A percentile compares a stretch with the other conserved stretches of the same genome.
phyloP scores from a whole-genome alignment of 2,888 invertebrate genomes.

The Agrochola lota region DNA sequence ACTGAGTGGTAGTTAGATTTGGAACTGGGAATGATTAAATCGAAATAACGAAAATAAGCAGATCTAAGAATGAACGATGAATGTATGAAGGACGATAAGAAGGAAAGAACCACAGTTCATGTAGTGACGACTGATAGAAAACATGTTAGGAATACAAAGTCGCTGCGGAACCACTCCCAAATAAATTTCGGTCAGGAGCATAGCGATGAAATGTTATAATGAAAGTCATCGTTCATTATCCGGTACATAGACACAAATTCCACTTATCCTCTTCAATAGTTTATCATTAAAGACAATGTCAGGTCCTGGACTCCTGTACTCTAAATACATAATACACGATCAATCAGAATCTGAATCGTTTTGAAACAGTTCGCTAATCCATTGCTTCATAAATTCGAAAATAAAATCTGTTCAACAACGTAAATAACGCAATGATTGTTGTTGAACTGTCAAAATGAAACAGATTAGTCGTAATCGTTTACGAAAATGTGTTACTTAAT shows the following conservation, averaged over 20 bases:
- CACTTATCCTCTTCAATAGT: background rate
- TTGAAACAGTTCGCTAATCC: no score
- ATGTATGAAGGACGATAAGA: background rate
- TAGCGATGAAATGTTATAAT: background rate
- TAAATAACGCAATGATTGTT: no score
- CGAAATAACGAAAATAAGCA: background rate
- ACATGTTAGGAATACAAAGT: no score
- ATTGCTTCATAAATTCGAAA: no score
- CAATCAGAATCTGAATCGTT: no score
- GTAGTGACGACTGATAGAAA: background rate
- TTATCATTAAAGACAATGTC: background rate
- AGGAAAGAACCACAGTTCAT: no score
- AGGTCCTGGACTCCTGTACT: background rate
- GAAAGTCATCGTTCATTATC: background rate
- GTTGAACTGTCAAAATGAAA: no score
- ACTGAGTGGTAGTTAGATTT: slow-evolving; percentile 37
- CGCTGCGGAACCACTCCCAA: background rate
- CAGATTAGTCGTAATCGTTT: no score
- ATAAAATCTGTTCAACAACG: no score
- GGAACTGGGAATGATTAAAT: background rate
- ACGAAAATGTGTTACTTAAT: no score
- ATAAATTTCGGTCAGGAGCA: background rate
- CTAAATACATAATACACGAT: no score
- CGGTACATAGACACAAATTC: background rate
- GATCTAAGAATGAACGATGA: background rate